These are phyloP conservation scores for Drosophila tanythrix DNA, from an alignment of 2,888 invertebrate species.

Conservation along the genomic window DNA sequence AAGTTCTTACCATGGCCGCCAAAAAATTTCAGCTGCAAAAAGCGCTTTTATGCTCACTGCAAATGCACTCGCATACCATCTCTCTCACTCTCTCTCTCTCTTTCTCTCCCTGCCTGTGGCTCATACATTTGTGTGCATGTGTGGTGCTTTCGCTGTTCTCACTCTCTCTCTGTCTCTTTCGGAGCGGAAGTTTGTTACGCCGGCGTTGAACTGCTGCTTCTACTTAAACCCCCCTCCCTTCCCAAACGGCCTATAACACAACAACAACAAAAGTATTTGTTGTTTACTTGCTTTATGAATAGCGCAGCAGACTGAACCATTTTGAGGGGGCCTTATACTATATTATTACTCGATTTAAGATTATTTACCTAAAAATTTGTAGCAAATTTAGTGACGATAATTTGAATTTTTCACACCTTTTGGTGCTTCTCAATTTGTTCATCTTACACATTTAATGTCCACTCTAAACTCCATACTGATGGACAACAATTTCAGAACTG, in stretches of 20 bases:
- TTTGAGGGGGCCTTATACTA: constrained; percentile 25
- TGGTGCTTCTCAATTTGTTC: background rate
- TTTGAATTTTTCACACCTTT: background rate
- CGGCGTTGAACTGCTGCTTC: constrained; percentile 51
- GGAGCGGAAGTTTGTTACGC: constrained; percentile 66
- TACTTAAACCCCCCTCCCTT: constrained; percentile 13
- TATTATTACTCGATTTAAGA: background rate
- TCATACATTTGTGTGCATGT: constrained; percentile 2
- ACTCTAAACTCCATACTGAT: constrained; percentile 52
- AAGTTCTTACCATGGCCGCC: constrained; percentile 47
- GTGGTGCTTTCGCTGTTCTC: constrained; percentile 46
- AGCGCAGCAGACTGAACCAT: constrained; percentile 13
- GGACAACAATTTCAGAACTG: constrained; percentile 37
- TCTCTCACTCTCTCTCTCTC: constrained; percentile 5
- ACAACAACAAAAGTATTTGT: constrained; percentile 43
- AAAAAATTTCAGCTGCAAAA: constrained; percentile 55
- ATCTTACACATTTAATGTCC: constrained; percentile 17
- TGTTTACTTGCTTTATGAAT: constrained; percentile 47
- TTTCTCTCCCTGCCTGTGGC: constrained; percentile 6
- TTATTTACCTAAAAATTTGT: background rate
- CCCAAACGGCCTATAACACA: background rate
- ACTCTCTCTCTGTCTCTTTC: constrained; percentile 7
- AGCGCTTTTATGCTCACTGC: constrained; percentile 62
- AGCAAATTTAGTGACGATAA: background rate
- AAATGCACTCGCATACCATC: constrained; percentile 24